Evolutionary conservation across 2,888 invertebrate genomes (phyloP).

Genomic region (Chironomus tentans): DNA sequence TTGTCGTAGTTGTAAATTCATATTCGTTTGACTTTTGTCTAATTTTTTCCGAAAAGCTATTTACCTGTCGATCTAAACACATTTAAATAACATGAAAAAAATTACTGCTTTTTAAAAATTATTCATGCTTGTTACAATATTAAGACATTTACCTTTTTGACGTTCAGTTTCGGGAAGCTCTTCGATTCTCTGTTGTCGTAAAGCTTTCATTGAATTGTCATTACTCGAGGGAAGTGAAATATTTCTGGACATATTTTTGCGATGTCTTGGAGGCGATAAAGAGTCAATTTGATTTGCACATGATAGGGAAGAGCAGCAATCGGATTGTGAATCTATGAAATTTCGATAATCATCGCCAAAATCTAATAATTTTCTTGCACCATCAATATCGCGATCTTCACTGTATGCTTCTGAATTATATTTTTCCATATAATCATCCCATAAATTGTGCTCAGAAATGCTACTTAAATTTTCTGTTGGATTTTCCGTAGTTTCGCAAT

Average conservation of each 20-base stretch:
- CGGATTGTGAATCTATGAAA: conserved; percentile 82
- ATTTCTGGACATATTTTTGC: not conserved
- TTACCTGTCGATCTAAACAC: not conserved
- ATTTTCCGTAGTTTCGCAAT: conserved; percentile 38
- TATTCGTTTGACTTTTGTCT: conserved; percentile 26
- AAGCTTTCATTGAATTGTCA: conserved; percentile 17
- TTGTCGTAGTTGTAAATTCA: conserved; percentile 23
- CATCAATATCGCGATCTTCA: conserved; percentile 75
- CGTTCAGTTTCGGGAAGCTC: conserved; percentile 18
- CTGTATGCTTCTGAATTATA: conserved; percentile 87
- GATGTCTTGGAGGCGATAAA: conserved; percentile 44
- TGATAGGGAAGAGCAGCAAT: conserved; percentile 72
- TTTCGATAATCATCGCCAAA: conserved; percentile 87
- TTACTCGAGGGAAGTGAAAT: not conserved
- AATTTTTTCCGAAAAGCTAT: conserved; percentile 5
- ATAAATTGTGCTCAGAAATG: conserved; percentile 75
- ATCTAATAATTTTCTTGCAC: conserved; percentile 69
- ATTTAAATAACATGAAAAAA: not conserved
- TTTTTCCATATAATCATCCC: conserved; percentile 92
- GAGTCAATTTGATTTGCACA: conserved; percentile 47
- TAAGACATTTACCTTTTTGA: not conserved
- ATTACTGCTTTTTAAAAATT: not conserved
- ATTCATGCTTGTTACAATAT: not conserved
- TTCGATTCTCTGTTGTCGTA: conserved; percentile 4
- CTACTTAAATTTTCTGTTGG: conserved; percentile 68